A percentile compares a stretch with the other conserved stretches of the same genome.
Evolutionary conservation across 2,113 vertebrate species (phyloP).

Genomic region (Lepisosteus osseus): DNA sequence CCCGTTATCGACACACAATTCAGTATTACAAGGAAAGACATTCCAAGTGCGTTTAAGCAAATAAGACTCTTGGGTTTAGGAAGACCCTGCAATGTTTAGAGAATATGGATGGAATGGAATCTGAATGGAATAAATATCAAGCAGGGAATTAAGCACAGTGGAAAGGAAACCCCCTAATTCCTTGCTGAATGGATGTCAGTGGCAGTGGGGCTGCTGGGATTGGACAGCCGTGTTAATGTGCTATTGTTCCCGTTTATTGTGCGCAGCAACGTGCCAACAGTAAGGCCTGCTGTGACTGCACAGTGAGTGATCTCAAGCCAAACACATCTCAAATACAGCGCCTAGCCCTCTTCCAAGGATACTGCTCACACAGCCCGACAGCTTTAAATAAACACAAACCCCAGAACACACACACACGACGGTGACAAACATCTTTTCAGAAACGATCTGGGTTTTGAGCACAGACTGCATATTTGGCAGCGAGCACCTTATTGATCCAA

Average conservation of each 20-base stretch:
- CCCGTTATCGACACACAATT: slow-evolving; percentile 26
- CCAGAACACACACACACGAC: too few species aligned
- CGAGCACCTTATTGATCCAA: too few species aligned
- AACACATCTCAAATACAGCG: background rate
- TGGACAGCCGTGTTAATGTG: slow-evolving; percentile 47
- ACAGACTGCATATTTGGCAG: too few species aligned
- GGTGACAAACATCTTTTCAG: too few species aligned
- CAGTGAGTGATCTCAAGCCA: slow-evolving; percentile 30
- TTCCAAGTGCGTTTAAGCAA: slow-evolving; percentile 32
- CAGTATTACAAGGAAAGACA: slow-evolving; percentile 31
- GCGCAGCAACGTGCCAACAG: slow-evolving; percentile 31
- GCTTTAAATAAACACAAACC: too few species aligned
- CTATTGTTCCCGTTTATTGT: slow-evolving; percentile 55
- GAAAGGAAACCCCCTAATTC: too few species aligned
- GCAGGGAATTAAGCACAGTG: slow-evolving; percentile 32
- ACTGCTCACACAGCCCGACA: too few species aligned
- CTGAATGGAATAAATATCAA: slow-evolving; percentile 40
- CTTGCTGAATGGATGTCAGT: too few species aligned
- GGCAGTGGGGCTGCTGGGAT: slow-evolving; percentile 26
- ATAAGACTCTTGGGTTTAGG: slow-evolving; percentile 51
- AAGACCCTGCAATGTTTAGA: slow-evolving; percentile 46
- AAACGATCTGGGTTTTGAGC: too few species aligned
- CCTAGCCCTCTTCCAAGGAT: too few species aligned
- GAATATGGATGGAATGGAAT: slow-evolving; percentile 30
- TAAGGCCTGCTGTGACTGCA: slow-evolving; percentile 22